These are phyloP conservation scores for Todus mexicanus DNA, from an alignment of 2,797 vertebrate genomes.

Conservation along the genomic window DNA sequence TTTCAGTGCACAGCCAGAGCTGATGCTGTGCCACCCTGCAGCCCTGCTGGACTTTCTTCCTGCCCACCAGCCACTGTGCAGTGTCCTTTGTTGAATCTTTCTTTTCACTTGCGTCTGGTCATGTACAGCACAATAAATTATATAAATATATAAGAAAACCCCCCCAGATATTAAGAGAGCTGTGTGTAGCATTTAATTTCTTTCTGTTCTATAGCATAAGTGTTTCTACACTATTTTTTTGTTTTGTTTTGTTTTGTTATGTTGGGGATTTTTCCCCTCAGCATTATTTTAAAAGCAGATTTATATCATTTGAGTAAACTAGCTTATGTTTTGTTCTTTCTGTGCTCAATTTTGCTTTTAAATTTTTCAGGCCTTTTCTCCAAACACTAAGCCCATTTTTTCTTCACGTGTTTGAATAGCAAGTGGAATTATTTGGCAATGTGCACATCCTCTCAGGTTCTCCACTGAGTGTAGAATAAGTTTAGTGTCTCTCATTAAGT, in stretches of 20 bases:
- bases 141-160: background rate
- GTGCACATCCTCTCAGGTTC: slow-evolving; percentile 24
- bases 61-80: background rate
- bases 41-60: background rate
- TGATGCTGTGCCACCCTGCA: background rate
- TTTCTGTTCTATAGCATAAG: background rate
- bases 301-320: background rate
- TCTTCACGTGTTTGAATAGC: background rate
- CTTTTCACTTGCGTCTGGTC: background rate
- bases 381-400: background rate
- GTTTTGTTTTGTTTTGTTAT: background rate
- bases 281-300: background rate
- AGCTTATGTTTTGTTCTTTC: background rate
- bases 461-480: slow-evolving; percentile 22
- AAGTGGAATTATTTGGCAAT: slow-evolving; percentile 55
- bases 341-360: background rate
- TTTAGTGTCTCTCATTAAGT: slow-evolving; percentile 42
- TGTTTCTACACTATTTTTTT: background rate
- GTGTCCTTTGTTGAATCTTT: background rate
- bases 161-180: background rate
- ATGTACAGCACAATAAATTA: background rate
- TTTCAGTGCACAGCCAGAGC: background rate
- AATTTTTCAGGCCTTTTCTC: slow-evolving; percentile 14
- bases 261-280: background rate
- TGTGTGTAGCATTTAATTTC: background rate